A percentile compares a stretch with the other conserved stretches of the same genome.
Evolutionary conservation across 2,113 vertebrate genomes (phyloP).

Genomic region (Hydrochoerus hydrochaeris): DNA sequence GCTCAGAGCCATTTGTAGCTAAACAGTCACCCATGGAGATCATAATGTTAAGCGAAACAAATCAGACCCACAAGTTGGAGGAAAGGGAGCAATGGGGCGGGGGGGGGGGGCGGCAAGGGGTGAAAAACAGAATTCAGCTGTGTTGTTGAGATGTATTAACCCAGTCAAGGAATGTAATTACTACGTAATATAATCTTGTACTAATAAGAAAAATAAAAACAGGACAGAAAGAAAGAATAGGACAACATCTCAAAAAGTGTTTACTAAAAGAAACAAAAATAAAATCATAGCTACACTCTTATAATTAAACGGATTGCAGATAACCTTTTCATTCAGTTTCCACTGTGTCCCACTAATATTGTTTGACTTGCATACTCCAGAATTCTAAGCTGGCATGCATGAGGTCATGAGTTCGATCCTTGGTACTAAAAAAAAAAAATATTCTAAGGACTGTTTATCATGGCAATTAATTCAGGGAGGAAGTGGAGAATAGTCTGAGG

Average conservation of each 20-base stretch:
- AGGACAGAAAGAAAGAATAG: not conserved
- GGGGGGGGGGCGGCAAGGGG: too few relatives aligned
- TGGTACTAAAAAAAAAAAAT: too few relatives aligned
- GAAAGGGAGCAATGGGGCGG: not conserved
- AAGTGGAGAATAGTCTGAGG: not conserved
- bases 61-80: not conserved
- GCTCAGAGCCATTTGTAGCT: not conserved
- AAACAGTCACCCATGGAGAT: not conserved
- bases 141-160: not conserved
- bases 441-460: not conserved
- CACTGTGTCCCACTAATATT: not conserved
- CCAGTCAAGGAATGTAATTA: not conserved
- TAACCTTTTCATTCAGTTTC: not conserved
- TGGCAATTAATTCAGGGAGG: slow-evolving; percentile 1
- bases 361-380: not conserved
- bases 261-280: not conserved
- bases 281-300: not conserved
- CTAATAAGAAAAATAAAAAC: not conserved
- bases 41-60: not conserved
- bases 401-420: too few relatives aligned
- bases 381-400: not conserved
- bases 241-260: not conserved
- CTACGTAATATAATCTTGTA: not conserved
- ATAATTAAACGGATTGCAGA: not conserved
- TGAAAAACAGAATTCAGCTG: not conserved